A percentile compares a stretch with the other conserved stretches of the same genome.
Evolutionary conservation across 2,888 invertebrate genomes (phyloP).

Genomic region (Polia nebulosa): DNA sequence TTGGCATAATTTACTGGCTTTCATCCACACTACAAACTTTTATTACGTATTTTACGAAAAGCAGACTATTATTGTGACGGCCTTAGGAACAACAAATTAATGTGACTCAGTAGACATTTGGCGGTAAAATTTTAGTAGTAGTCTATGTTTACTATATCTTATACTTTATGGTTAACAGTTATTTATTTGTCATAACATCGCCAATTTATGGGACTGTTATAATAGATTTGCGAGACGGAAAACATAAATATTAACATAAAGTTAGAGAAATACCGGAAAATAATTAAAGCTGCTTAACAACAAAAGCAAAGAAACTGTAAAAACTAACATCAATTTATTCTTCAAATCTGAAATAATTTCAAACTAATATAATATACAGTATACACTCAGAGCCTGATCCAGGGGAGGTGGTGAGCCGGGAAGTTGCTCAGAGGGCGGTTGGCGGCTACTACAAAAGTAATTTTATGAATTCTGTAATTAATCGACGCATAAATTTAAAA

Average conservation of each 20-base stretch:
- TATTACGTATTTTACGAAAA: constrained; percentile 16
- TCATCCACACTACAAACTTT: constrained; percentile 25
- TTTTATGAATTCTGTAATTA: too few relatives aligned
- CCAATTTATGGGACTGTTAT: constrained; percentile 4
- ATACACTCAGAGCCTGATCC: too few relatives aligned
- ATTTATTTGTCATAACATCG: constrained; percentile 21
- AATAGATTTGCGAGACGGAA: constrained; percentile 12
- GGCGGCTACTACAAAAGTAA: too few relatives aligned
- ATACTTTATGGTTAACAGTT: constrained; percentile 12
- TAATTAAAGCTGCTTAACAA: neutral
- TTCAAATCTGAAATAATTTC: neutral
- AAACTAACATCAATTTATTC: neutral
- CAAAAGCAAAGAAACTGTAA: neutral
- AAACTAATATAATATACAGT: neutral
- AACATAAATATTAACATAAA: neutral
- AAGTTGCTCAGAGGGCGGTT: too few relatives aligned
- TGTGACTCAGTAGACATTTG: constrained; percentile 23
- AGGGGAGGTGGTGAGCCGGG: too few relatives aligned
- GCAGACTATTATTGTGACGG: constrained; percentile 8
- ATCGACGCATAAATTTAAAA: too few relatives aligned
- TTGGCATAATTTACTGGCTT: constrained; percentile 58
- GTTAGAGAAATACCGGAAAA: neutral
- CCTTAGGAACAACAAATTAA: neutral
- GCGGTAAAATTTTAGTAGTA: constrained; percentile 9
- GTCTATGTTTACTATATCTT: constrained; percentile 41